Evolutionary conservation across 2,797 vertebrate genomes (phyloP).

Genomic region (Acanthis flammea): DNA sequence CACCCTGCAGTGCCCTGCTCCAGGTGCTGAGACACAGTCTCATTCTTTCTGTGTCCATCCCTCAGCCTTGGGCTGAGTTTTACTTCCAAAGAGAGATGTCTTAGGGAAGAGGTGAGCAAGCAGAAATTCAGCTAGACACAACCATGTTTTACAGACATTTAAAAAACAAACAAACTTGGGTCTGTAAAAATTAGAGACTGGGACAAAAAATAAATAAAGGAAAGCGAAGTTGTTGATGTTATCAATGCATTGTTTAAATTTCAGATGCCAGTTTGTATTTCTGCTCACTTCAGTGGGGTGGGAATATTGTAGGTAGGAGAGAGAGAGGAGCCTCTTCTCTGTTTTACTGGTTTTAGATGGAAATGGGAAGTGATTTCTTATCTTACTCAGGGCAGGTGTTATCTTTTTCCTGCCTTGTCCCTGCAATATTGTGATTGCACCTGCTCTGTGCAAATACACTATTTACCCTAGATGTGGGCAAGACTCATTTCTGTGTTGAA

Average conservation of each 20-base stretch:
- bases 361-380: neutral
- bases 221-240: rapidly evolving
- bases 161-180: neutral
- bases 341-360: neutral
- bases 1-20: neutral
- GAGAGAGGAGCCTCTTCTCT: neutral
- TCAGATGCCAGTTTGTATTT: neutral
- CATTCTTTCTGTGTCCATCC: neutral
- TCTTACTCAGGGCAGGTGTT: neutral
- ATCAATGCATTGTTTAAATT: neutral
- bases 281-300: rapidly evolving
- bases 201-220: neutral
- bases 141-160: rapidly evolving
- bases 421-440: neutral
- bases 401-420: neutral
- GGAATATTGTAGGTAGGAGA: neutral
- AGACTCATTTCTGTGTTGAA: neutral
- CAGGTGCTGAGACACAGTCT: neutral
- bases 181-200: neutral
- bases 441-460: slow-evolving; percentile 1
- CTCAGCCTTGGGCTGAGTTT: neutral
- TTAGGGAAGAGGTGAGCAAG: neutral
- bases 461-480: slow-evolving; percentile 11
- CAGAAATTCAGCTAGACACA: neutral
- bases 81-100: neutral